These are phyloP conservation scores for Peromyscus californicus DNA, from an alignment of 2,113 vertebrate species.

Conservation along the genomic window DNA sequence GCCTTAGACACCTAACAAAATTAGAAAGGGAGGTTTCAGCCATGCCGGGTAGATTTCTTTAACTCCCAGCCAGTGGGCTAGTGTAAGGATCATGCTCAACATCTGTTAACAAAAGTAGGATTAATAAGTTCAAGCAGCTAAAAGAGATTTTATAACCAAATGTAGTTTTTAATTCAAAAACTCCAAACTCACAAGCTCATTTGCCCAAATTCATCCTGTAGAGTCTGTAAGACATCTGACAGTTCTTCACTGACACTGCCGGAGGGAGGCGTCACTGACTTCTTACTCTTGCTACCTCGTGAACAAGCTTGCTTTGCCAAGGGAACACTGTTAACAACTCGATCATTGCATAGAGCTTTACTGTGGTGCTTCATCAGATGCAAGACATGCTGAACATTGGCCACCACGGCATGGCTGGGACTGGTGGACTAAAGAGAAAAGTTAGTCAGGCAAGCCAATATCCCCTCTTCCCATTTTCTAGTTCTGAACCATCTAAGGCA, in stretches of 20 bases:
- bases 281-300: constrained; percentile 73
- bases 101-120: neutral
- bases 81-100: neutral
- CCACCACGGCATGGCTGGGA: constrained; percentile 95
- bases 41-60: neutral
- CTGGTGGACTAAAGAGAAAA: constrained; percentile 91
- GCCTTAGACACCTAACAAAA: neutral
- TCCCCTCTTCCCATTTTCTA: neutral
- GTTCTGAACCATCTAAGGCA: neutral
- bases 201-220: constrained; percentile 96
- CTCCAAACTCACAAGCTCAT: constrained; percentile 95
- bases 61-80: neutral
- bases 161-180: constrained; percentile 14
- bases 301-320: constrained; percentile 76
- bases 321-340: constrained; percentile 88
- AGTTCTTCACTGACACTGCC: constrained; percentile 91
- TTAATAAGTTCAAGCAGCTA: constrained; percentile 6
- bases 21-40: constrained; percentile 8
- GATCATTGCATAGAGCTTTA: constrained; percentile 94
- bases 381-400: constrained; percentile 96
- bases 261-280: constrained; percentile 65
- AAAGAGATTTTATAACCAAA: constrained; percentile 56
- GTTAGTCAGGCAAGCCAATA: neutral
- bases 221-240: constrained; percentile 91
- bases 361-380: constrained; percentile 97